phyloP scores from a whole-genome alignment of 2,888 invertebrate genomes.

The Odontomyia ornata region DNA sequence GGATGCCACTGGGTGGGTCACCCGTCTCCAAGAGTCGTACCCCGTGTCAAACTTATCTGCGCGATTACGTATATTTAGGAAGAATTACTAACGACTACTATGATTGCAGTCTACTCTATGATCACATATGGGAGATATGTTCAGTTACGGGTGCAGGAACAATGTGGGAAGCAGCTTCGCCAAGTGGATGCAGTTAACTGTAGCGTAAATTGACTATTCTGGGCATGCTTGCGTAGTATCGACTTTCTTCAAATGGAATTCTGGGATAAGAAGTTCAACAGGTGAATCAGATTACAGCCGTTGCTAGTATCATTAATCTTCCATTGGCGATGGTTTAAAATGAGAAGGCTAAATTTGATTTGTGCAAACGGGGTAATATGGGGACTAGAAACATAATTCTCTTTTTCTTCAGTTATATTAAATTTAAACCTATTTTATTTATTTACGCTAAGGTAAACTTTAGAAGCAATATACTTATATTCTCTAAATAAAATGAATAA shows the following conservation, averaged over 20 bases:
- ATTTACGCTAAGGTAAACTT: too few species aligned
- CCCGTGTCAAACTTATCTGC: constrained; percentile 18
- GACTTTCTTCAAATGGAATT: constrained; percentile 8
- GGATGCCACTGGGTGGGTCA: constrained; percentile 27
- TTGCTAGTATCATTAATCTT: neutral
- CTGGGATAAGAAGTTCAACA: constrained; percentile 21
- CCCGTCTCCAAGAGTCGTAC: constrained; percentile 1
- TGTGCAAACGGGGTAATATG: too few species aligned
- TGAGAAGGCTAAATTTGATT: too few species aligned
- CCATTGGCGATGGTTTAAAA: too few species aligned
- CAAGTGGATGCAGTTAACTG: neutral
- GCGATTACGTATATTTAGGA: constrained; percentile 23
- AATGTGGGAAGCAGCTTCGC: neutral
- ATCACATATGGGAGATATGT: neutral
- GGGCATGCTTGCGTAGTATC: neutral
- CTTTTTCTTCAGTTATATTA: too few species aligned
- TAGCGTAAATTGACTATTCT: neutral
- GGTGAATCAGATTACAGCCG: constrained; percentile 16
- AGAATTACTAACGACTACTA: constrained; percentile 11
- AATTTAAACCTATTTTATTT: too few species aligned
- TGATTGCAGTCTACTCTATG: neutral
- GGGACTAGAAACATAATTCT: too few species aligned
- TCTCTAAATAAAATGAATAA: too few species aligned
- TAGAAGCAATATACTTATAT: too few species aligned
- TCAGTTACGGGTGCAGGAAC: neutral